A percentile compares a stretch with the other conserved stretches of the same genome.
Evolutionary conservation across 2,113 vertebrate species (phyloP).

Genomic region (Rhipidura dahli): DNA sequence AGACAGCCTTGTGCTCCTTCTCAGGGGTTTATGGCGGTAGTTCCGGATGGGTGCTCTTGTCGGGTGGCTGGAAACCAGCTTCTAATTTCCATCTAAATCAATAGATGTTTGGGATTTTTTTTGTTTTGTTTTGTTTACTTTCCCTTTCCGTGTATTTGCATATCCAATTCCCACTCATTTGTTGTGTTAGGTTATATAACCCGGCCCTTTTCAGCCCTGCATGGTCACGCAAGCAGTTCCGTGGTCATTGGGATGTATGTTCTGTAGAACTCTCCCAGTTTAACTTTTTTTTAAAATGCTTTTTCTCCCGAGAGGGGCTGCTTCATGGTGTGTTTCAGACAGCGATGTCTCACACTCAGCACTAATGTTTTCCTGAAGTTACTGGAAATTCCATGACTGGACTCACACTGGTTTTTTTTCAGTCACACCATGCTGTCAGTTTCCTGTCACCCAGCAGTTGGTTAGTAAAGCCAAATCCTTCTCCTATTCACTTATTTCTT

Average conservation of each 20-base stretch:
- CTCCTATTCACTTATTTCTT: not conserved
- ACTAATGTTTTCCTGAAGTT: not conserved
- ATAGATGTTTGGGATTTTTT: fast-evolving
- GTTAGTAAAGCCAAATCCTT: not conserved
- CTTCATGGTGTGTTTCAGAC: fast-evolving
- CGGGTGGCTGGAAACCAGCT: not conserved
- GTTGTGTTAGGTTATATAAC: not conserved
- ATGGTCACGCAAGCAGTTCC: fast-evolving
- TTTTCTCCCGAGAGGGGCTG: not conserved
- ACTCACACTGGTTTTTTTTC: not conserved
- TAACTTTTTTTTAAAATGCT: not conserved
- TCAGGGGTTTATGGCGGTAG: not conserved
- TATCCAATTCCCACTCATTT: not conserved
- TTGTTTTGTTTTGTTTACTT: not conserved
- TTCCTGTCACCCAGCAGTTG: not conserved
- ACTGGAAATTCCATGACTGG: not conserved
- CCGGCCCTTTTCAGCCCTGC: not conserved
- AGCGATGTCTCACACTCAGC: not conserved
- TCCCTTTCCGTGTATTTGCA: not conserved
- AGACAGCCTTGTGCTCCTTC: not conserved
- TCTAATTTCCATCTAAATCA: not conserved
- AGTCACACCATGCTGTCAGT: not conserved
- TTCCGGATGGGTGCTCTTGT: not conserved
- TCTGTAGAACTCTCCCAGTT: fast-evolving
- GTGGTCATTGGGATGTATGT: not conserved